Evolutionary conservation across 2,888 invertebrate genomes (phyloP), one percentile per base, ranked within the genome.

Genomic region (Formica aserva): DNA sequence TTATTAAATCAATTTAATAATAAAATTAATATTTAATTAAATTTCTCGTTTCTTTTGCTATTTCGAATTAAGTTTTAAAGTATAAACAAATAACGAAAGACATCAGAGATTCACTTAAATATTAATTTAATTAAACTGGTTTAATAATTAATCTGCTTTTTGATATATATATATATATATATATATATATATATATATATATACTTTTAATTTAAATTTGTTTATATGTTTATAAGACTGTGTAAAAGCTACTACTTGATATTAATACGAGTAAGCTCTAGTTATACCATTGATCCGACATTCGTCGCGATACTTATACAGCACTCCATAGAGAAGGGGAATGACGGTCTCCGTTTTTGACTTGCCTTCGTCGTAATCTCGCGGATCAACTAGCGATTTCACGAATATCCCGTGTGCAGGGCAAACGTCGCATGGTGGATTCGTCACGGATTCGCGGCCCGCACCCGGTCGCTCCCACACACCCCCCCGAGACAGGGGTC

Each of bases 361-460:
- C 69, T 63, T 48, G 15, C 22, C 11, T 45, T 11, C 29, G 2
- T 69, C 55, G 67, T 69, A 78, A 78, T 78, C 57, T 69, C 69
- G 60, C 78, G 69, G 78, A 60, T 78, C 69, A 60, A 77, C 66
- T 55, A 60, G 78, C 67, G 45, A 78, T 78, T 78, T 78, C 13
- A 60, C 60, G 38, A 82, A 83, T 86, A 85, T 84, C 86, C 82
- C 29, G 15, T 71, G 72, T 84, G n/a, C n/a, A 76, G 85, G 84
- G 77, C 78, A 85, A 85, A 87, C 75, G 65, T 75, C 83, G 26
- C 66, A 60, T 32, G 32, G 45, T 60, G 69, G 65, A 91, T 91
- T 91, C 87, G 90, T 87, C 85, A 84, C 84, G 87, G 86, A 82
- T 85, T 83, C 83, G 82, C 86, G 85, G 82, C 78, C 74, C 78